Evolutionary conservation across 1,140 invertebrate species (phyloP).

Genomic region (Drosophila navojoa): DNA sequence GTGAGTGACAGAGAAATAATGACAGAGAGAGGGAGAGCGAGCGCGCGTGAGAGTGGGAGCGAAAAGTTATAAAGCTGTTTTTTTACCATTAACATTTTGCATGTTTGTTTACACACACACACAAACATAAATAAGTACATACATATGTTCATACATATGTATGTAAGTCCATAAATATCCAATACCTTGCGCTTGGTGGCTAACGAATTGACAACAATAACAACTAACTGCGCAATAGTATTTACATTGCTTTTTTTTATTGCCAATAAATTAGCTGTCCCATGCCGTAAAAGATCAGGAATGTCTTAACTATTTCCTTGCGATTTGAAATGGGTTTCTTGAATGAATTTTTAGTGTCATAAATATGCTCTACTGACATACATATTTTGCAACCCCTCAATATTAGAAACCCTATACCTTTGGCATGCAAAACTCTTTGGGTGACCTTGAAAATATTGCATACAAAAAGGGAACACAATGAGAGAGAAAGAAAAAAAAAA

Average conservation of each 20-base stretch:
- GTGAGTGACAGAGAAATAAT: background rate
- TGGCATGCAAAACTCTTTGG: background rate
- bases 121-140: too few species aligned
- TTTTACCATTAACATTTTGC: slow-evolving; percentile 15
- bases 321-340: background rate
- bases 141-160: background rate
- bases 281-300: background rate
- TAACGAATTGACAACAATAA: background rate
- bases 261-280: background rate
- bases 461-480: background rate
- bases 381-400: slow-evolving; percentile 40
- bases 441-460: slow-evolving; percentile 48
- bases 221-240: slow-evolving; percentile 11
- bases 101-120: background rate
- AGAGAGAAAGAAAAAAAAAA: background rate
- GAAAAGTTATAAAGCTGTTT: slow-evolving; percentile 10
- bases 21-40: background rate
- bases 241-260: background rate
- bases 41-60: background rate
- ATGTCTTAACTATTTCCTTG: background rate
- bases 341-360: background rate
- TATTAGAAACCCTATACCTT: slow-evolving; percentile 7
- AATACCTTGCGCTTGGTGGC: too few species aligned
- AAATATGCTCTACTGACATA: slow-evolving; percentile 61
- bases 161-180: slow-evolving; percentile 1